Evolutionary conservation across 2,888 invertebrate genomes (phyloP).

Genomic region (Troilus luridus): DNA sequence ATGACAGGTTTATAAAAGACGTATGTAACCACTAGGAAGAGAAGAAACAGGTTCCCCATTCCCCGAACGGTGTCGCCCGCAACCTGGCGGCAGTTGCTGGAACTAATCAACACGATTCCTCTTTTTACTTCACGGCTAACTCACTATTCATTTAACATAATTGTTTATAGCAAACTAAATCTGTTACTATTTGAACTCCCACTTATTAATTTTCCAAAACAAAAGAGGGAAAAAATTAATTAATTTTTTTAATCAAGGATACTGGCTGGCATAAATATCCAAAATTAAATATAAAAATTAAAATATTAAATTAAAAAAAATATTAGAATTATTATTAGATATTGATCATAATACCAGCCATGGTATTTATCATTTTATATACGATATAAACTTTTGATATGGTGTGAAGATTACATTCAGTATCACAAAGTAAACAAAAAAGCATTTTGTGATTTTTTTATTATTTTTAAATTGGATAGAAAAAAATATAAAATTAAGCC

Average conservation of each 20-base stretch:
- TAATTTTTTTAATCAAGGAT: not conserved
- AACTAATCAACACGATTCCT: not conserved
- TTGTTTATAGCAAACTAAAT: not conserved
- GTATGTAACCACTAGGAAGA: conserved; percentile 19
- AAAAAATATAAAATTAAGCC: too few species aligned
- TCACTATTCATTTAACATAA: not conserved
- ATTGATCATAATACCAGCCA: too few species aligned
- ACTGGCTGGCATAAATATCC: too few species aligned
- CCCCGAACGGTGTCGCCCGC: conserved; percentile 29
- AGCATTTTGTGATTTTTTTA: too few species aligned
- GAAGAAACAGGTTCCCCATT: not conserved
- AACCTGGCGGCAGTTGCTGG: not conserved
- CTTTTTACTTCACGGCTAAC: not conserved
- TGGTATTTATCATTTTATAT: too few species aligned
- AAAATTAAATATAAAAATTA: too few species aligned
- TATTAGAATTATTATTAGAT: too few species aligned
- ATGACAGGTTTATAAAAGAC: not conserved
- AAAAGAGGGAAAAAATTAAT: not conserved
- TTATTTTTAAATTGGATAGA: too few species aligned
- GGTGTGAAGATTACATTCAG: too few species aligned
- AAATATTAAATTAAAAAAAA: too few species aligned
- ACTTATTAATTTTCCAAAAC: not conserved
- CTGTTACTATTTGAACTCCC: not conserved
- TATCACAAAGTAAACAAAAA: too few species aligned
- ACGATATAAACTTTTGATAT: too few species aligned